Percentiles rank a stretch among this genome's conserved stretches.
These are phyloP conservation scores for Puntigrus tetrazona DNA, from an alignment of 2,113 vertebrate genomes.

Conservation along the genomic window DNA sequence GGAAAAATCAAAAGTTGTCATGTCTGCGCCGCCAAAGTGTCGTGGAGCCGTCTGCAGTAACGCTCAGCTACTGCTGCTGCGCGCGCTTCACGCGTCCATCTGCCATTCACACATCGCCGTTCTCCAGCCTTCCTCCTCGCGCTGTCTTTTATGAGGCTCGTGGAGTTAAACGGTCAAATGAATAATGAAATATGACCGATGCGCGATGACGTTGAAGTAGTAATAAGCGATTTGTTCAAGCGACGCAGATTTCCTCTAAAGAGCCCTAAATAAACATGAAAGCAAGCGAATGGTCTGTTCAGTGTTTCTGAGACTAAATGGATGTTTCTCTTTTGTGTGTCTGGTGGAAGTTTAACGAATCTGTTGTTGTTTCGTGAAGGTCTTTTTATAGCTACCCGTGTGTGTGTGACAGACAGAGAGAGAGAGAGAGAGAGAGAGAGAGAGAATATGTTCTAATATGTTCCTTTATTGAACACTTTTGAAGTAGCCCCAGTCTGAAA, in stretches of 20 bases:
- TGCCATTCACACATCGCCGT: not conserved
- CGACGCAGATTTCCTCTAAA: not conserved
- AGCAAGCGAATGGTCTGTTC: not conserved
- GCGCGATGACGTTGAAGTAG: not conserved
- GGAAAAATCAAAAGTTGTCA: conserved; percentile 77
- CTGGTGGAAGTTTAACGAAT: conserved; percentile 2
- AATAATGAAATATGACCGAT: not conserved
- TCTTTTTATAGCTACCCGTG: not conserved
- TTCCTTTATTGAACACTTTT: conserved; percentile 16
- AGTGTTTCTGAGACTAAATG: not conserved
- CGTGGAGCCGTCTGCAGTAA: not conserved
- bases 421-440: conserved; percentile 18
- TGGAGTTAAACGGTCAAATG: not conserved
- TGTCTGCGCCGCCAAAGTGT: conserved; percentile 22
- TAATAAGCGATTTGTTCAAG: not conserved
- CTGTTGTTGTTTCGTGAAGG: not conserved
- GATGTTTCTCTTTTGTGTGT: conserved; percentile 6
- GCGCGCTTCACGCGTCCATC: conserved; percentile 15
- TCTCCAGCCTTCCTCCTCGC: not conserved
- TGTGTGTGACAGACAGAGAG: not conserved
- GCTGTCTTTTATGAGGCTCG: not conserved
- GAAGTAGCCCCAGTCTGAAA: conserved; percentile 8
- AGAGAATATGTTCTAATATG: not conserved
- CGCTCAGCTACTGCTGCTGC: not conserved
- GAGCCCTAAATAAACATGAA: conserved; percentile 16